A percentile compares a stretch with the other conserved stretches of the same genome.
Conservation (phyloP, 1,140 invertebrate species). For the Aradophagus sp. region DNA sequence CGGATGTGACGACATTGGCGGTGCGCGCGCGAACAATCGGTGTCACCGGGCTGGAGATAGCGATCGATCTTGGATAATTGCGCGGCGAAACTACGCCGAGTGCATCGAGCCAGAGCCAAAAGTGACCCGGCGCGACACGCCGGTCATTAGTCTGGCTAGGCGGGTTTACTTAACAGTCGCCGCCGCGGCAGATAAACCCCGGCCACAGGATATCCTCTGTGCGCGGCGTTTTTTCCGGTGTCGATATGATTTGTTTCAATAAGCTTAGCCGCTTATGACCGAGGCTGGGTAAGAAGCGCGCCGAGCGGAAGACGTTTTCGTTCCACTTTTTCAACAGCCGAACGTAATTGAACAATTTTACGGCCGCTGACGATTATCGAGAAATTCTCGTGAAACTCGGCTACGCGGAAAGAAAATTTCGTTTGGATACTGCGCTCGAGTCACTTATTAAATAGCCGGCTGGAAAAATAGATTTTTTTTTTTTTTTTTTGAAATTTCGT, state of each 20-base stretch:
- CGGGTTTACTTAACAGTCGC: conserved; percentile 61
- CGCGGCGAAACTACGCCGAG: conserved; percentile 63
- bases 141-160: conserved; percentile 67
- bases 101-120: conserved; percentile 65
- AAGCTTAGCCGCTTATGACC: too few relatives aligned
- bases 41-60: conserved; percentile 51
- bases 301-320: too few relatives aligned
- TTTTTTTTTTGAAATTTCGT: too few relatives aligned
- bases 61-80: conserved; percentile 61
- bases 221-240: conserved; percentile 44
- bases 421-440: too few relatives aligned
- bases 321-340: too few relatives aligned
- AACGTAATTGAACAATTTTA: too few relatives aligned
- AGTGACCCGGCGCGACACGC: conserved; percentile 39
- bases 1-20: conserved; percentile 49
- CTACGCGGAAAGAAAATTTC: too few relatives aligned
- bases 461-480: too few relatives aligned
- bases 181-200: conserved; percentile 51
- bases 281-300: too few relatives aligned
- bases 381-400: too few relatives aligned
- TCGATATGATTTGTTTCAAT: conserved; percentile 36
- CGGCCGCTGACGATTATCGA: too few relatives aligned
- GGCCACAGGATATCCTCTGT: conserved; percentile 66
- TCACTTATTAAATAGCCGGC: too few relatives aligned
- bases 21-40: conserved; percentile 56